Evolutionary conservation across 2,888 invertebrate genomes (phyloP).

Genomic region (Torymus aiolomorphi): DNA sequence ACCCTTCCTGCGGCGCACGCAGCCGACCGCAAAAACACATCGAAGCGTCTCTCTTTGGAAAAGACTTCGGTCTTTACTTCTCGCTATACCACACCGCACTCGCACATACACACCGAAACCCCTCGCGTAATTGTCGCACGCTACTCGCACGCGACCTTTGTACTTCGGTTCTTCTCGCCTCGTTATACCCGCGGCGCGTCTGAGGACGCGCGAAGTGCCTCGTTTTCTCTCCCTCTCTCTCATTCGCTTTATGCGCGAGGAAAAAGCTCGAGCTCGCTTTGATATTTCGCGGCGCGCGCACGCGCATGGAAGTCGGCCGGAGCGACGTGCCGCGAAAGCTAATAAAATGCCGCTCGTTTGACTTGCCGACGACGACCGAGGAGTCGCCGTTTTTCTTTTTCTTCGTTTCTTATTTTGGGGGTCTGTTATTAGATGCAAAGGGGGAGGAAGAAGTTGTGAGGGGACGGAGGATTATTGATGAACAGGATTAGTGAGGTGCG

Average conservation of each 20-base stretch:
- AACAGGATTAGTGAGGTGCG: background rate
- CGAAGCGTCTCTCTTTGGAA: too few species aligned
- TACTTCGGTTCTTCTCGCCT: constrained; percentile 14
- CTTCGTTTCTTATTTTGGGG: background rate
- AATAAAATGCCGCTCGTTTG: constrained; percentile 34
- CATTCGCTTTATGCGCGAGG: constrained; percentile 15
- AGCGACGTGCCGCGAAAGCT: constrained; percentile 40
- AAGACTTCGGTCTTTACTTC: too few species aligned
- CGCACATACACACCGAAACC: background rate
- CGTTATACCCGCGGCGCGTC: constrained; percentile 22
- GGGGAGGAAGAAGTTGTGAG: background rate
- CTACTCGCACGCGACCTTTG: background rate
- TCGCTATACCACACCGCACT: too few species aligned
- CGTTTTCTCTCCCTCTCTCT: constrained; percentile 30
- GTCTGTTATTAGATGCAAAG: constrained; percentile 16
- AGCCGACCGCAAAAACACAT: too few species aligned
- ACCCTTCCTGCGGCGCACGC: too few species aligned
- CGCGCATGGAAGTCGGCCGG: constrained; percentile 6
- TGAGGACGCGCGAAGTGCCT: constrained; percentile 32
- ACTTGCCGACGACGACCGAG: background rate
- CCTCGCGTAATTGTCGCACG: background rate
- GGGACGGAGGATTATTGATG: constrained; percentile 12
- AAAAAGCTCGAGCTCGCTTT: background rate
- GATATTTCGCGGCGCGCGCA: background rate
- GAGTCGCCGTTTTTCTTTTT: background rate